Percentiles rank a stretch among this genome's conserved stretches.
Evolutionary conservation across 2,797 vertebrate species (phyloP).

Genomic region (Oreochromis grahami): DNA sequence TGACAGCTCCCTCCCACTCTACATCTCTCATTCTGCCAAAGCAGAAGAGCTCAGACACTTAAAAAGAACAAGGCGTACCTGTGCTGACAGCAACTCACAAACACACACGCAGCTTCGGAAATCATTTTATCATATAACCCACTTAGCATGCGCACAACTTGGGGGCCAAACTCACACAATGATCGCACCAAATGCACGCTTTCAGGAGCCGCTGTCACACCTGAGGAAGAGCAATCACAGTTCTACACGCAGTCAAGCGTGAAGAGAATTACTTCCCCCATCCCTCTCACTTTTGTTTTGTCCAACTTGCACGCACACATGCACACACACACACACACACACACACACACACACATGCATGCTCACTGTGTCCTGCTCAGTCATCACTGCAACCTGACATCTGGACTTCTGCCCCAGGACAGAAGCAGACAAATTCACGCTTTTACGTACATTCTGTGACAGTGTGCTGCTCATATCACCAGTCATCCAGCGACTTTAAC

Average conservation of each 20-base stretch:
- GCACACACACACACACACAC: not conserved
- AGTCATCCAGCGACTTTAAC: not conserved
- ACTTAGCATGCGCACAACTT: not conserved
- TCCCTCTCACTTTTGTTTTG: not conserved
- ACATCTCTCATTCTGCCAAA: slow-evolving; percentile 28
- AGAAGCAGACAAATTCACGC: not conserved
- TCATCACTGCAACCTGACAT: slow-evolving; percentile 36
- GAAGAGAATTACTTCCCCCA: slow-evolving; percentile 29
- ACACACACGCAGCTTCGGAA: not conserved
- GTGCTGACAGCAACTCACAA: slow-evolving; percentile 29
- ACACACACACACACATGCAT: not conserved
- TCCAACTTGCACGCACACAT: not conserved
- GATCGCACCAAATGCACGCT: not conserved
- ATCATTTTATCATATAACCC: not conserved
- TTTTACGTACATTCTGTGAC: not conserved
- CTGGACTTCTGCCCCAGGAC: slow-evolving; percentile 21
- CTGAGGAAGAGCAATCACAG: slow-evolving; percentile 24
- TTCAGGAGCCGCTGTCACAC: not conserved
- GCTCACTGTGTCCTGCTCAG: slow-evolving; percentile 7
- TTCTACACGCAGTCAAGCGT: not conserved
- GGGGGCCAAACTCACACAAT: not conserved
- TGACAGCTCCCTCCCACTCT: slow-evolving; percentile 56
- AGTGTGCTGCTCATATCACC: not conserved
- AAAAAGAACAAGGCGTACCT: slow-evolving; percentile 55
- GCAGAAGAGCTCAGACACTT: slow-evolving; percentile 15